phyloP scores from a whole-genome alignment of 2,113 vertebrate species.

The Leptobrachium leishanense region DNA sequence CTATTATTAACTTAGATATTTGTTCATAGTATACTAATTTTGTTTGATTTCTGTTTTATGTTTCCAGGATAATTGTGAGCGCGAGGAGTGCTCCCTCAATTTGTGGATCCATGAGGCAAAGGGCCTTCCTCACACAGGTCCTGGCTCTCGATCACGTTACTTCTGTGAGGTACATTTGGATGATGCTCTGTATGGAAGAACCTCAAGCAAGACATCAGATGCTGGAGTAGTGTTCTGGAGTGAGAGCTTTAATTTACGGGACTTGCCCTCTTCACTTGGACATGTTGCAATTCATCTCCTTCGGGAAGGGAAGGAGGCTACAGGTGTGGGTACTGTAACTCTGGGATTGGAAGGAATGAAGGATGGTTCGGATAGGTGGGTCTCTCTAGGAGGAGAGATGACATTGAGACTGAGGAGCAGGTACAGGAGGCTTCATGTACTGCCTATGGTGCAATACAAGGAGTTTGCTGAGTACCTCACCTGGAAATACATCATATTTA shows the following conservation, averaged over 20 bases:
- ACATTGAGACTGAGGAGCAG: constrained; percentile 75
- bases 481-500: constrained; percentile 81
- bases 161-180: constrained; percentile 86
- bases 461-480: constrained; percentile 91
- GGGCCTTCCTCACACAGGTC: constrained; percentile 74
- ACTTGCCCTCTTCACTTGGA: constrained; percentile 69
- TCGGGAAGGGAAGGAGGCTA: constrained; percentile 67
- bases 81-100: constrained; percentile 80
- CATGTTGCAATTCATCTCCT: constrained; percentile 79
- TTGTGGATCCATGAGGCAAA: constrained; percentile 92
- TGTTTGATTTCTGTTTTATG: no score
- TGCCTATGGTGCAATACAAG: constrained; percentile 90
- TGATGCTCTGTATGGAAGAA: constrained; percentile 80
- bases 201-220: constrained; percentile 68
- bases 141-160: constrained; percentile 69
- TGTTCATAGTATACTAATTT: no score
- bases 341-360: constrained; percentile 41
- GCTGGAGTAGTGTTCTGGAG: constrained; percentile 66
- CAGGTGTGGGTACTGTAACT: constrained; percentile 66
- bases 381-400: constrained; percentile 62
- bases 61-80: constrained; percentile 81
- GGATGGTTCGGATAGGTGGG: constrained; percentile 75
- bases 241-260: constrained; percentile 86
- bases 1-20: no score
- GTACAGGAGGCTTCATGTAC: constrained; percentile 79